Conservation (phyloP, 2,888 invertebrate genomes). For the Tenodera sinensis region DNA sequence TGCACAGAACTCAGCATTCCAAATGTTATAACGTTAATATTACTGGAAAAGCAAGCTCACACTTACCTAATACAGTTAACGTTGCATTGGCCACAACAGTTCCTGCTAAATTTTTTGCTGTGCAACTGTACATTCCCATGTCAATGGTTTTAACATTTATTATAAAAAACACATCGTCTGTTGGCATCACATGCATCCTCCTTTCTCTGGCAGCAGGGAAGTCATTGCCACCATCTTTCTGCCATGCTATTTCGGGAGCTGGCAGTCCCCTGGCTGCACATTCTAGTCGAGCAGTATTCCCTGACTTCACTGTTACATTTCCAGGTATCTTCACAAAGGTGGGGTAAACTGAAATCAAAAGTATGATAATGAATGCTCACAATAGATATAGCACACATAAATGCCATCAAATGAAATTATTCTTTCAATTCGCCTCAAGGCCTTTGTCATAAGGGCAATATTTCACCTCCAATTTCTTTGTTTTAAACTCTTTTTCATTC, state of each 20-base stretch:
- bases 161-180: constrained; percentile 89
- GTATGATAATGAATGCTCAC: too few species aligned
- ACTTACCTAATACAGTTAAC: constrained; percentile 65
- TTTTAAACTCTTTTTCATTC: too few species aligned
- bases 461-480: too few species aligned
- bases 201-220: constrained; percentile 93
- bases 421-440: too few species aligned
- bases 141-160: constrained; percentile 85
- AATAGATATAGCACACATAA: too few species aligned
- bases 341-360: constrained; percentile 64
- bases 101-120: constrained; percentile 87
- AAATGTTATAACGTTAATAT: too few species aligned
- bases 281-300: constrained; percentile 80
- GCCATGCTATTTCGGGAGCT: constrained; percentile 82
- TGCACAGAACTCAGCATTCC: too few species aligned
- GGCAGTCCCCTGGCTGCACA: constrained; percentile 91
- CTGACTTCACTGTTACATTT: constrained; percentile 80
- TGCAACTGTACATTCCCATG: constrained; percentile 90
- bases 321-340: constrained; percentile 78
- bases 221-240: constrained; percentile 88
- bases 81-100: constrained; percentile 82
- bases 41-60: neutral
- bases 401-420: too few species aligned
- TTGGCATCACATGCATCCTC: constrained; percentile 87
- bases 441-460: too few species aligned